These are phyloP conservation scores for Pseudochromis fuscus DNA, from an alignment of 2,797 vertebrate species.

Conservation along the genomic window DNA sequence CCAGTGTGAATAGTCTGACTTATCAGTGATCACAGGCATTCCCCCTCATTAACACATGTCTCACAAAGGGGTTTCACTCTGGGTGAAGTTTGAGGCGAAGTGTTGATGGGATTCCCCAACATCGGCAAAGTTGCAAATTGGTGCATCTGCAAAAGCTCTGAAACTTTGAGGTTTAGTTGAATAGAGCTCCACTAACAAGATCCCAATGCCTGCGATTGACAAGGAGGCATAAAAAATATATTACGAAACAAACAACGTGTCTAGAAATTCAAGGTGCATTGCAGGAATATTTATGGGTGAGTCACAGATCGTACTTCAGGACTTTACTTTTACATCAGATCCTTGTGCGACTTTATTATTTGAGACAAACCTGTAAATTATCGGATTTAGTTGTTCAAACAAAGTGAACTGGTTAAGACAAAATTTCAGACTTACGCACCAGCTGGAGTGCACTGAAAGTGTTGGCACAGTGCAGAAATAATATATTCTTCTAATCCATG, in stretches of 20 bases:
- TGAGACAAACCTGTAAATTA: background rate
- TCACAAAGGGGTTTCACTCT: slow-evolving; percentile 2
- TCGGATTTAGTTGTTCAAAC: background rate
- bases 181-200: slow-evolving; percentile 4
- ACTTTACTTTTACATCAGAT: too few species aligned
- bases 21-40: background rate
- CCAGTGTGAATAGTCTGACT: background rate
- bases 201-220: background rate
- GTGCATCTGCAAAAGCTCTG: background rate
- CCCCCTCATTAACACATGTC: background rate
- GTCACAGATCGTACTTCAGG: too few species aligned
- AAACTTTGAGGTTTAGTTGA: background rate
- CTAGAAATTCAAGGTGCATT: background rate
- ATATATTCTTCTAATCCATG: background rate
- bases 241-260: background rate
- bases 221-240: background rate
- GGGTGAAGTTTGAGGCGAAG: background rate
- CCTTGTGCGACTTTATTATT: background rate
- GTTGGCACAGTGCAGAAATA: background rate
- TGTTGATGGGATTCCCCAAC: slow-evolving; percentile 9
- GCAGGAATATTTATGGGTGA: background rate
- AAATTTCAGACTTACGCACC: background rate
- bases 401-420: background rate
- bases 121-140: slow-evolving; percentile 17
- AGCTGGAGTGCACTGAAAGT: background rate